These are phyloP conservation scores for Leptopilina clavipes DNA, from an alignment of 1,140 invertebrate species.

Conservation along the genomic window DNA sequence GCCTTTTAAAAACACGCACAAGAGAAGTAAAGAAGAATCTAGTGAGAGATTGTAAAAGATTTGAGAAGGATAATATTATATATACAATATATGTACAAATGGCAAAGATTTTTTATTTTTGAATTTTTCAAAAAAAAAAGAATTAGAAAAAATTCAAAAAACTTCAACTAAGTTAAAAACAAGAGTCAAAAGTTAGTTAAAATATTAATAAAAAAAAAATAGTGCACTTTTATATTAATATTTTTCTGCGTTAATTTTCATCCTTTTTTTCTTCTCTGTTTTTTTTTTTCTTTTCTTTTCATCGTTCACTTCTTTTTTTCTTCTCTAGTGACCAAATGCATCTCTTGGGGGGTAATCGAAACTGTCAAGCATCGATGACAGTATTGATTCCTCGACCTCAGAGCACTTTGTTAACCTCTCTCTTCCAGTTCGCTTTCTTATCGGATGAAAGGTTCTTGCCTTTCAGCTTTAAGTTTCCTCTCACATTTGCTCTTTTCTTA, in stretches of 20 bases:
- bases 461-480: conserved; percentile 15
- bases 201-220: too few species aligned
- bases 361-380: conserved; percentile 25
- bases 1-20: conserved; percentile 40
- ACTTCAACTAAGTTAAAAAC: too few species aligned
- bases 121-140: too few species aligned
- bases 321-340: not conserved
- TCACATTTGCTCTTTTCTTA: conserved; percentile 32
- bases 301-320: not conserved
- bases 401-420: conserved; percentile 16
- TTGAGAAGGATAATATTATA: not conserved
- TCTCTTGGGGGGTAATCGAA: conserved; percentile 28
- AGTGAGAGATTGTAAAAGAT: not conserved
- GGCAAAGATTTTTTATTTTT: too few species aligned
- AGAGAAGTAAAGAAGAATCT: not conserved
- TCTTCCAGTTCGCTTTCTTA: conserved; percentile 18
- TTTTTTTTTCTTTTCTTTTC: not conserved
- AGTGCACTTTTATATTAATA: too few species aligned
- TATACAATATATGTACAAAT: too few species aligned
- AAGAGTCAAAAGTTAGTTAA: too few species aligned
- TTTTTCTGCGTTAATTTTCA: not conserved
- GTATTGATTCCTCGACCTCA: conserved; percentile 27
- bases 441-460: not conserved
- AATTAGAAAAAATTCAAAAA: too few species aligned
- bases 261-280: not conserved